phyloP scores from a whole-genome alignment of 1,140 invertebrate species.

The Sweltsa coloradensis region DNA sequence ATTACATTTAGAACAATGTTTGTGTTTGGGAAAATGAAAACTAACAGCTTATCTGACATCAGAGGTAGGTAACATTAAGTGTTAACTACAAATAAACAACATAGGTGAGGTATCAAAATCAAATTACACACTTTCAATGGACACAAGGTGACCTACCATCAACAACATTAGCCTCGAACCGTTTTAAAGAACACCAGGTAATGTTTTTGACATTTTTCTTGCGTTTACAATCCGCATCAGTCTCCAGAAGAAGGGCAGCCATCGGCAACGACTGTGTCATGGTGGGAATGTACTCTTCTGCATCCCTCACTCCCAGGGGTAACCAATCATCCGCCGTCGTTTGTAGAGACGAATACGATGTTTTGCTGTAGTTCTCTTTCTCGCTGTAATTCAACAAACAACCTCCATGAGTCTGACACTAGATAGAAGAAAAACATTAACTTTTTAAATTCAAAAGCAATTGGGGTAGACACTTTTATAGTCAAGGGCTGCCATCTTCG shows the following conservation, averaged over 20 bases:
- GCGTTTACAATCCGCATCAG: neutral
- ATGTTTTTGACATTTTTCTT: neutral
- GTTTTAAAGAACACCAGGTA: neutral
- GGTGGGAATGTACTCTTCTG: neutral
- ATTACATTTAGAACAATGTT: neutral
- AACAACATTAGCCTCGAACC: neutral
- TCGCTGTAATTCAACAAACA: conserved; percentile 1
- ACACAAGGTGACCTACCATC: conserved; percentile 1
- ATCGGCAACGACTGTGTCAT: neutral
- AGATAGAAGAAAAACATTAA: too few relatives aligned
- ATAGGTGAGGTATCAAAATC: too few relatives aligned
- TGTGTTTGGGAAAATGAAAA: neutral
- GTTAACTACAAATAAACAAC: too few relatives aligned
- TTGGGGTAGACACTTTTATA: too few relatives aligned
- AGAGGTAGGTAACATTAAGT: neutral
- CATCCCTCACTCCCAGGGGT: neutral
- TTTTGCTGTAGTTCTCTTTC: conserved; percentile 3
- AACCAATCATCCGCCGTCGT: conserved; percentile 1
- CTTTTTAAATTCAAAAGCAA: too few relatives aligned
- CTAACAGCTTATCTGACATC: neutral
- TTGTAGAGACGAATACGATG: neutral
- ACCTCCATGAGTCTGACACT: too few relatives aligned
- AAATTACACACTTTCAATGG: too few relatives aligned
- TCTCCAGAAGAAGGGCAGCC: neutral
- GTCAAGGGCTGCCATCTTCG: too few relatives aligned